Evolutionary conservation across 2,888 invertebrate genomes (phyloP).

Genomic region (Pharmacophagus antenor): DNA sequence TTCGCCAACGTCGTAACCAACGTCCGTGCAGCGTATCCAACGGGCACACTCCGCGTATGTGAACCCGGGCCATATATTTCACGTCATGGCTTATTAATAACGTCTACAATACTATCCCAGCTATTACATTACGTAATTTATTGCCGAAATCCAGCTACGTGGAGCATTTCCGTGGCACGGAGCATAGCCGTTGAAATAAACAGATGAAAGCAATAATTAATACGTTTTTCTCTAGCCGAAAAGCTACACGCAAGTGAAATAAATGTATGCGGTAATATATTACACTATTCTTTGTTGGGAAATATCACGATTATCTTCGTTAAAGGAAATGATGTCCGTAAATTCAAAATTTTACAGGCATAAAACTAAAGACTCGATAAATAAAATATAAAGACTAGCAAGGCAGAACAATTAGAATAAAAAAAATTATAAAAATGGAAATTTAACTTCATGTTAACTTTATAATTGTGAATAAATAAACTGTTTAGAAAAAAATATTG

Average conservation of each 20-base stretch:
- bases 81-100: constrained; percentile 61
- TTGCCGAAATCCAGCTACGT: constrained; percentile 42
- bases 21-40: constrained; percentile 45
- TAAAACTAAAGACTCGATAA: background rate
- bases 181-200: constrained; percentile 38
- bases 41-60: constrained; percentile 37
- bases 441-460: too few relatives aligned
- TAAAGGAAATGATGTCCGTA: background rate
- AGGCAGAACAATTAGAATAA: too few relatives aligned
- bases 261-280: constrained; percentile 36
- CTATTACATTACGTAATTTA: constrained; percentile 52
- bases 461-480: too few relatives aligned
- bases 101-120: constrained; percentile 49
- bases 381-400: too few relatives aligned
- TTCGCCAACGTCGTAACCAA: constrained; percentile 48
- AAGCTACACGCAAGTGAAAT: constrained; percentile 29
- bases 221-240: constrained; percentile 35
- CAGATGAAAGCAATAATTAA: constrained; percentile 38
- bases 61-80: constrained; percentile 54
- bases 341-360: background rate
- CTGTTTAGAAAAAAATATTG: too few relatives aligned
- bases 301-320: background rate
- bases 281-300: background rate
- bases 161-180: constrained; percentile 32
- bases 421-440: too few relatives aligned